Base-by-base conservation (phyloP, 2,113 vertebrate species). In the Sylvia atricapilla region DNA sequence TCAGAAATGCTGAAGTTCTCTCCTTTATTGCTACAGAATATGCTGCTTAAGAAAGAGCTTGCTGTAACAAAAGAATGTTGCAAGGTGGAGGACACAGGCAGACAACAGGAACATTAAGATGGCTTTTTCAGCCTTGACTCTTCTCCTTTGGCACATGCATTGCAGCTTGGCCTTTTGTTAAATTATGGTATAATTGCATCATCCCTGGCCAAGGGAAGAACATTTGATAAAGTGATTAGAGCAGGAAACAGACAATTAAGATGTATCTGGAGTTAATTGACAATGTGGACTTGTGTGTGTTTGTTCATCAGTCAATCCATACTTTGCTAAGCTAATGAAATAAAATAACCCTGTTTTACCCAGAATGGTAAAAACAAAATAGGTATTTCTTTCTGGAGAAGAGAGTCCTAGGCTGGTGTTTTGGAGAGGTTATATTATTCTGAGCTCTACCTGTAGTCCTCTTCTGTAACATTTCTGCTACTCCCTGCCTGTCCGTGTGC, bases 231-330 rank as follows among this genome's bases (percentile, higher is more conserved):
- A 91, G 66, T 73, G 67, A 90, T 94, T 90, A 93, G 58, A 90
- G 70, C 72, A 94, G 75, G 70, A 94, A 91, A 73, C 59, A 74
- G 67, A 81, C 35, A 90, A 87, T 85, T 80, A 94, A 83, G 78
- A 73, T 0, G 1, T 82, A 74, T 80, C 58, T 91, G 46, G 52
- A 90, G 25, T 84, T 86, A 90, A 88, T 28, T 86, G 85, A 52
- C 2, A 6, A 20, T 67, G 62, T 41, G 44, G 56, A 52, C 15
- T 87, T 87, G 8, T 28, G 49, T 33, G 39, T 77, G 46, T 78
- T 84, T 78, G 37, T 55, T 94, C 70, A 44, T 82, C 37, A 79
- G 43, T 46, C 23, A 58, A 5, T 77, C 64, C n/a, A 31, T 86
- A 44, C 20, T 85, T 90, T 55, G 11, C 64, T 70, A 60, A 88